phyloP scores from a whole-genome alignment of 2,113 vertebrate genomes.

The Rallus limicola region DNA sequence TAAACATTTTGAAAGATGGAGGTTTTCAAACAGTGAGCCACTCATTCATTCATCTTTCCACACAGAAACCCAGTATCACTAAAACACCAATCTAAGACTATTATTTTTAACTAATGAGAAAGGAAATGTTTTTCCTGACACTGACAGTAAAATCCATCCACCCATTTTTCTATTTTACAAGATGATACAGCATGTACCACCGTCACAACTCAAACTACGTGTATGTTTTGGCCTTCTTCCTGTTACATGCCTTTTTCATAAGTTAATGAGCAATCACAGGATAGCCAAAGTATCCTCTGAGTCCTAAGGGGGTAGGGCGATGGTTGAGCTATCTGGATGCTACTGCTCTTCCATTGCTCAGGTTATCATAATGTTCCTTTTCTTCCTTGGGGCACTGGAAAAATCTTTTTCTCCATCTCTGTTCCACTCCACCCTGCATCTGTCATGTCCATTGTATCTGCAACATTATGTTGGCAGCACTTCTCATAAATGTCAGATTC shows the following conservation, averaged over 20 bases:
- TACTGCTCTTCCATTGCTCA: background rate
- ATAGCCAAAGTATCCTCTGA: constrained; percentile 41
- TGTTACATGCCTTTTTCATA: background rate
- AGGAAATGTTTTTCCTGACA: constrained; percentile 19
- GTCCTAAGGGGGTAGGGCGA: constrained; percentile 5
- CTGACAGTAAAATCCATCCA: constrained; percentile 4
- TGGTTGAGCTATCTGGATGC: background rate
- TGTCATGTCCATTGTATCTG: background rate
- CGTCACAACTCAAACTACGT: background rate
- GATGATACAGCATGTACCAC: background rate
- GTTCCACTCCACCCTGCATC: background rate
- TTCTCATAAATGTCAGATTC: background rate
- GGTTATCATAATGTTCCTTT: background rate
- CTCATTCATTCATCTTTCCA: constrained; percentile 33
- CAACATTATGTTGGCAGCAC: background rate
- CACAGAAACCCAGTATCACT: constrained; percentile 39
- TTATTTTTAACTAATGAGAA: constrained; percentile 54
- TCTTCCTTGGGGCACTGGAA: background rate
- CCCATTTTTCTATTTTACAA: constrained; percentile 7
- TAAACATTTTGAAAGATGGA: constrained; percentile 60
- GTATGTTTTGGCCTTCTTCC: background rate
- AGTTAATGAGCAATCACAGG: constrained; percentile 68
- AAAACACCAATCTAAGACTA: constrained; percentile 32
- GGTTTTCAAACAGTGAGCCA: constrained; percentile 43
- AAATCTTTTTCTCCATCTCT: background rate